Percentiles rank a stretch among this genome's conserved stretches.
phyloP scores from a whole-genome alignment of 2,888 invertebrate genomes.

The Spicauda simplicius region DNA sequence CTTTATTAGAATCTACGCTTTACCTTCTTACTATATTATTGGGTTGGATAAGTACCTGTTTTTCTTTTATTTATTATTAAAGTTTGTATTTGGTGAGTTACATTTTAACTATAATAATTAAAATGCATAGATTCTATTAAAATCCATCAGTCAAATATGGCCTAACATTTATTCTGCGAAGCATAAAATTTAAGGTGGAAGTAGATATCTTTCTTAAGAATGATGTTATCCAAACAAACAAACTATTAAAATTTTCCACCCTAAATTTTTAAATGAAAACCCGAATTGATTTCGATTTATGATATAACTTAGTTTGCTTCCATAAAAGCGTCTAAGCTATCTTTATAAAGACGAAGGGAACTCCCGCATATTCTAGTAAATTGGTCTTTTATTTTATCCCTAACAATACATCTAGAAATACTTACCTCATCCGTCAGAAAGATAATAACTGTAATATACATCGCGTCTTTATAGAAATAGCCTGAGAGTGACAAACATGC shows the following conservation, averaged over 20 bases:
- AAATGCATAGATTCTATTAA: neutral
- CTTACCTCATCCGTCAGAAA: neutral
- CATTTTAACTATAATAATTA: neutral
- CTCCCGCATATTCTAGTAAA: neutral
- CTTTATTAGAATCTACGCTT: constrained; percentile 9
- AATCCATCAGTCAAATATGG: neutral
- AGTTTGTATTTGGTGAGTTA: too few relatives aligned
- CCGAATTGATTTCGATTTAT: neutral
- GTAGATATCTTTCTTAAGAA: neutral
- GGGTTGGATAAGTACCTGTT: neutral
- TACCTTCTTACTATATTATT: neutral
- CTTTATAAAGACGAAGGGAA: constrained; percentile 12
- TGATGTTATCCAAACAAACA: neutral
- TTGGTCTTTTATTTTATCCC: neutral
- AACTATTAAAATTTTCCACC: neutral
- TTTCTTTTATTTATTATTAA: too few relatives aligned
- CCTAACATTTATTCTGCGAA: neutral
- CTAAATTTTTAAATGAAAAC: neutral
- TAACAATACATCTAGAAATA: neutral
- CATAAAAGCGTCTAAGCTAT: constrained; percentile 11
- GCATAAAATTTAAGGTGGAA: constrained; percentile 9
- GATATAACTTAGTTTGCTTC: constrained; percentile 3
- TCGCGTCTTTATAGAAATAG: constrained; percentile 25
- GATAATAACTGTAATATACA: neutral
- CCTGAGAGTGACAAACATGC: constrained; percentile 9